Evolutionary conservation across 2,113 vertebrate genomes (phyloP), one percentile per base, ranked within the genome.

Genomic region (Tretioscincus oriximinensis): DNA sequence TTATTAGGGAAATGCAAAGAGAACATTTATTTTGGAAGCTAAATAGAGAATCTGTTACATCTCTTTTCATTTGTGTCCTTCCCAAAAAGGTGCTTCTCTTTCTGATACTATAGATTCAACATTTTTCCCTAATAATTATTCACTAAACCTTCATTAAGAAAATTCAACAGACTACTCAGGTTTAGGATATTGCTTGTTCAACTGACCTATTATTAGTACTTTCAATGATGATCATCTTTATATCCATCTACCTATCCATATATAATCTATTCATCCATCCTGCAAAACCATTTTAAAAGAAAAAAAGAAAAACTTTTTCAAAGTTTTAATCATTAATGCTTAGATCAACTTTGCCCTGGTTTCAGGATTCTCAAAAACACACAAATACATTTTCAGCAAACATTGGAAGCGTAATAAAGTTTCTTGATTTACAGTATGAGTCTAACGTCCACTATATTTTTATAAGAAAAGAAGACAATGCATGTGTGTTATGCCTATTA

Each of bases 1-100:
- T 54, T 74, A 66, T 67, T 74, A 65, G 61, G 29, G n/a, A 81
- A 81, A 24, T 73, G 45, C 61, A 9, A 73, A 73, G 3, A 66
- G 61, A 14, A 66, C 61, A 49, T 73, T 54, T 81, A 74, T 31
- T 74, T 72, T 81, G 71, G 67, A 67, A 29, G 28, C 10, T 35
- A 74, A 35, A 63, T 26, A 12, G 41, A 22, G 5, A 26, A 7
- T 63, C 63, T 49, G 9, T 26, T n/a, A 20, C 22, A 47, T n/a
- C 64, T 65, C 18, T 58, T 41, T 41, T 41, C 16, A 21, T 21
- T 10, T 70, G 67, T 35, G 9, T 21, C 41, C 31, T 67, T 67
- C 28, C 28, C 29, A 66, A 29, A 68, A 61, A 63, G 10, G 24
- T 45, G 12, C 12, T 76, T 63, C 58, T 35, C 35, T 64, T 47